Percentiles rank a stretch among this genome's conserved stretches.
These are phyloP conservation scores for Drosophila triauraria DNA, from an alignment of 1,140 invertebrate species.

Conservation along the genomic window DNA sequence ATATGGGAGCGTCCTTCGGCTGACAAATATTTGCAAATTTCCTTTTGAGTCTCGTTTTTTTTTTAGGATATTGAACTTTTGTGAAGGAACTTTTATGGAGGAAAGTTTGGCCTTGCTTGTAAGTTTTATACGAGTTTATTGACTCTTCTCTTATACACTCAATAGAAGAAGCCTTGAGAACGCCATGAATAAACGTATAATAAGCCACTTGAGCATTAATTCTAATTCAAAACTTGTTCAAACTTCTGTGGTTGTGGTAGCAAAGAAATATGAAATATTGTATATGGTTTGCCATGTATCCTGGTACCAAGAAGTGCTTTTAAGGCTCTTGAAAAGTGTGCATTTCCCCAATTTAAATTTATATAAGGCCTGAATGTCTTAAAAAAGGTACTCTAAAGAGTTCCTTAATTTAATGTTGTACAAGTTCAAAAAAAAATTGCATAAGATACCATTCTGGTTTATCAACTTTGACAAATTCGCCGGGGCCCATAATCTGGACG, in stretches of 20 bases:
- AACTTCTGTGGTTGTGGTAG: slow-evolving; percentile 6
- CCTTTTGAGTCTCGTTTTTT: slow-evolving; percentile 6
- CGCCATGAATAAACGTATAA: slow-evolving; percentile 26
- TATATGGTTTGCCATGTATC: background rate
- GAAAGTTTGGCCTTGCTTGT: slow-evolving; percentile 27
- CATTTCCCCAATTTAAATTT: background rate
- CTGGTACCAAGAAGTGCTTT: background rate
- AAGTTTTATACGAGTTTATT: slow-evolving; percentile 30
- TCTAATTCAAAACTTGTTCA: slow-evolving; percentile 28
- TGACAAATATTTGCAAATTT: slow-evolving; percentile 39
- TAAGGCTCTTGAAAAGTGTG: background rate
- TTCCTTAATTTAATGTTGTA: background rate
- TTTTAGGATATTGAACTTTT: slow-evolving; percentile 31
- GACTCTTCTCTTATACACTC: slow-evolving; percentile 21
- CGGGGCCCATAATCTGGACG: background rate
- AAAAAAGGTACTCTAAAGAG: background rate
- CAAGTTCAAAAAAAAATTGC: background rate
- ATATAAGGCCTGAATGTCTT: no score
- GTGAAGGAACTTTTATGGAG: slow-evolving; percentile 9
- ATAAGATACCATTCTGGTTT: background rate
- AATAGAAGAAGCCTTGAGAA: slow-evolving; percentile 2
- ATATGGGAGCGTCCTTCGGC: slow-evolving; percentile 1
- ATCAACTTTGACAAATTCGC: slow-evolving; percentile 9
- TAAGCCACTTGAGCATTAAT: slow-evolving; percentile 27
- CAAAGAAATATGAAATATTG: background rate